Base-by-base conservation (phyloP, 2,888 invertebrate genomes). In the Tortricodes alternella region DNA sequence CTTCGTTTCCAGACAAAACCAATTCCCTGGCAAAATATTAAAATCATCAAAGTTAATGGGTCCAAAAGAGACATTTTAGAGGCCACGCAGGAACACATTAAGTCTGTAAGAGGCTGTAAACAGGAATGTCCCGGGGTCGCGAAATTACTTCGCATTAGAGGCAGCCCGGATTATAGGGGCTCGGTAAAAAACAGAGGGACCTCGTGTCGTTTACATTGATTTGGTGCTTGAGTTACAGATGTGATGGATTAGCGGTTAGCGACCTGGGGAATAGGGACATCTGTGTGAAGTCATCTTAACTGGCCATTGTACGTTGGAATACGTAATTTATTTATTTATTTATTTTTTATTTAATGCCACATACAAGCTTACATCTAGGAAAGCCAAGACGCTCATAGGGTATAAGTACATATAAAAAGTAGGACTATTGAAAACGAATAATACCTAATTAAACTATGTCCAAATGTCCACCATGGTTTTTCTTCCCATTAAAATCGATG, bases 121-220 rank as follows among this genome's bases (percentile, higher is more conserved):
- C 78, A 79, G 56, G 49, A 59, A 67, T 59, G 73, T 65, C 56
- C 68, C 76, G 74, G 83, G 84, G 86, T 81, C 79, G 77, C 76
- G 74, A 84, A 88, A 90, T 89, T 89, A 85, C 87, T 86, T 68
- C 74, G 83, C 79, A 88, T 89, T 85, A 89, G 86, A 80, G 79
- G 74, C 64, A 78, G 75, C 65, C 65, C 68, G 83, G 85, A 84
- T 86, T 85, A 86, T 74, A 65, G 49, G 66, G 71, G 73, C 89
- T 83, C 73, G 67, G 80, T 85, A 89, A 89, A 89, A 90, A 90
- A 89, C 88, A 89, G 85, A 85, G 77, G 85, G 85, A 80, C 55
- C 67, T 48, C 66, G 73, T 73, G 73, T 73, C 77, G 77, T 77
- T 78, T 66, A 69, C 70, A 66, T 62, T 69, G 71, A 71, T 70